These are phyloP conservation scores for Tetragonula clypearis DNA, from an alignment of 1,140 invertebrate genomes.

Conservation along the genomic window DNA sequence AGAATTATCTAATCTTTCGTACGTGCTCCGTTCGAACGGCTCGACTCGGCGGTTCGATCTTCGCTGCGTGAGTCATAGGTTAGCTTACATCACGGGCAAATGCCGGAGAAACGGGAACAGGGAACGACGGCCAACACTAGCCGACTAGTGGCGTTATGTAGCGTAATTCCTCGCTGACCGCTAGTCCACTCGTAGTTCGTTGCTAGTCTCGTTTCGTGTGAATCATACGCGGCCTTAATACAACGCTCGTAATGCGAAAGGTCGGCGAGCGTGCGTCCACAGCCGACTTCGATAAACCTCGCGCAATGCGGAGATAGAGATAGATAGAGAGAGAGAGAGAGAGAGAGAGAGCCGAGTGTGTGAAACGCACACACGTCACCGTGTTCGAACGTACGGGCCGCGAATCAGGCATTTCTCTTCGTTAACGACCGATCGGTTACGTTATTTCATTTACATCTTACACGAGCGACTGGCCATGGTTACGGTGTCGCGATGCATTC, in stretches of 20 bases:
- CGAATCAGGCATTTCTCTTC: slow-evolving; percentile 11
- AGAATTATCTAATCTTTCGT: slow-evolving; percentile 59
- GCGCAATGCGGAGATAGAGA: neutral
- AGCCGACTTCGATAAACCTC: neutral
- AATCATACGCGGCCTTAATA: slow-evolving; percentile 49
- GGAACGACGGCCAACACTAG: neutral
- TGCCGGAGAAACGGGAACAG: neutral
- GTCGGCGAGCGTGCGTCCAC: slow-evolving; percentile 4
- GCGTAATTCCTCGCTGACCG: neutral
- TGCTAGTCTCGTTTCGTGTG: slow-evolving; percentile 24
- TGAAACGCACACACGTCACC: neutral
- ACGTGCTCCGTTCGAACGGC: slow-evolving; percentile 45
- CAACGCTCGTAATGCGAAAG: slow-evolving; percentile 45
- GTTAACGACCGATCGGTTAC: slow-evolving; percentile 20
- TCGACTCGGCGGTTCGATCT: neutral
- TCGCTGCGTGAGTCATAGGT: slow-evolving; percentile 36
- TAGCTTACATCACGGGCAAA: neutral
- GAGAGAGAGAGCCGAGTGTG: neutral
- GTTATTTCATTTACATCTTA: slow-evolving; percentile 48
- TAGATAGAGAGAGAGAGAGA: neutral
- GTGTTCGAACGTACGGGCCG: neutral
- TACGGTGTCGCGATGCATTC: neutral
- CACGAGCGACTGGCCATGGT: neutral
- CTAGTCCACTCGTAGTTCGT: slow-evolving; percentile 13
- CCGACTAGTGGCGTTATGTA: slow-evolving; percentile 17